A percentile compares a stretch with the other conserved stretches of the same genome.
Conservation (phyloP, 1,140 invertebrate species). For the Tetramorium simillimum region DNA sequence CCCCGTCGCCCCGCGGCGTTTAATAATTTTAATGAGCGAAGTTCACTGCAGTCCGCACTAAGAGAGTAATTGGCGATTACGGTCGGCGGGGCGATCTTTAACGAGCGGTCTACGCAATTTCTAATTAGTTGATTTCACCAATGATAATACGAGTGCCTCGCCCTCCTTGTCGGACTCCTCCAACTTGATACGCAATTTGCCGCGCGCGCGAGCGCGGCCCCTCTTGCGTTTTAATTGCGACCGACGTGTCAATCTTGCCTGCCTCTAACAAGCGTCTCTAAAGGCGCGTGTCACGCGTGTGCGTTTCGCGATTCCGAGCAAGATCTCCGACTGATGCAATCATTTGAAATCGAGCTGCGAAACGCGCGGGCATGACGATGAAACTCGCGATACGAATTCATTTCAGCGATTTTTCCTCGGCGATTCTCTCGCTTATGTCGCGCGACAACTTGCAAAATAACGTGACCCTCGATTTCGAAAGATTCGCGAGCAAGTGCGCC, state of each 20-base stretch:
- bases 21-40: slow-evolving; percentile 75
- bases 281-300: slow-evolving; percentile 56
- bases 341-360: neutral
- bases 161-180: slow-evolving; percentile 30
- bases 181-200: slow-evolving; percentile 47
- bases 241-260: slow-evolving; percentile 69
- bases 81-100: slow-evolving; percentile 70
- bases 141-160: slow-evolving; percentile 64
- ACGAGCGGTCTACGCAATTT: slow-evolving; percentile 73
- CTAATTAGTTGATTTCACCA: slow-evolving; percentile 75
- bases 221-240: slow-evolving; percentile 67
- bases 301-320: slow-evolving; percentile 32
- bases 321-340: neutral
- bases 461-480: slow-evolving; percentile 15
- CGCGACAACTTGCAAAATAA: neutral
- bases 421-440: neutral
- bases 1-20: slow-evolving; percentile 64
- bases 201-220: neutral
- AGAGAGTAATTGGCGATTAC: slow-evolving; percentile 75
- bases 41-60: slow-evolving; percentile 70
- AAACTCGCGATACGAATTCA: neutral
- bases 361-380: neutral
- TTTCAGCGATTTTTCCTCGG: neutral
- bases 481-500: slow-evolving; percentile 48
- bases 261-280: slow-evolving; percentile 42